Evolutionary conservation across 64 coral and sea anemone genomes (phyloP).

Genomic region (Hydrozoanthus tunicans): DNA sequence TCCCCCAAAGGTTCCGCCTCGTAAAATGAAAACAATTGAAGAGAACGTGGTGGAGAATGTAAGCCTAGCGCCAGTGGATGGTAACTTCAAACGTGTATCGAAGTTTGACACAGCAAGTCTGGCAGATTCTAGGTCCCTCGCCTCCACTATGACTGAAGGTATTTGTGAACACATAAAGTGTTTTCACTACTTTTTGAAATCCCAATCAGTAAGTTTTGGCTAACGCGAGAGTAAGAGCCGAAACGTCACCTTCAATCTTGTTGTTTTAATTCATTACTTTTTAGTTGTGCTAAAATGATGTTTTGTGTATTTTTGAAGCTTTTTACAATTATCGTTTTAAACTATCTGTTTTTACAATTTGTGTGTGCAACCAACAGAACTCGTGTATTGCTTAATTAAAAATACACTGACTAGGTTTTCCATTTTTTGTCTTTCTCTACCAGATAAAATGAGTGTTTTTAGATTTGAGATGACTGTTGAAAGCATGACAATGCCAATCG

Average conservation of each 20-base stretch:
- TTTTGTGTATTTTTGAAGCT: not conserved
- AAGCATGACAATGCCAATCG: constrained; percentile 52
- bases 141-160: constrained; percentile 35
- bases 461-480: constrained; percentile 48
- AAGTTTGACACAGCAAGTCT: not conserved
- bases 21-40: not conserved
- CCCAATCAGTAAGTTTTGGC: no score
- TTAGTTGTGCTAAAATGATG: not conserved
- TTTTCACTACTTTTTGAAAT: no score
- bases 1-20: constrained; percentile 37
- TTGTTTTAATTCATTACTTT: no score
- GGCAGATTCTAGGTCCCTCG: not conserved
- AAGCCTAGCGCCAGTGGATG: not conserved
- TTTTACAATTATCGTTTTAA: not conserved
- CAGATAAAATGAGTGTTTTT: not conserved
- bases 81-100: not conserved
- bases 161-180: not conserved
- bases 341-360: not conserved
- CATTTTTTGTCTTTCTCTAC: not conserved
- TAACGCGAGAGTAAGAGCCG: no score
- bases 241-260: no score
- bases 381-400: no score
- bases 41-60: constrained; percentile 19
- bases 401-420: not conserved
- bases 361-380: no score